Evolutionary conservation across 2,888 invertebrate genomes (phyloP).

Genomic region (Mimumesa dahlbomi): DNA sequence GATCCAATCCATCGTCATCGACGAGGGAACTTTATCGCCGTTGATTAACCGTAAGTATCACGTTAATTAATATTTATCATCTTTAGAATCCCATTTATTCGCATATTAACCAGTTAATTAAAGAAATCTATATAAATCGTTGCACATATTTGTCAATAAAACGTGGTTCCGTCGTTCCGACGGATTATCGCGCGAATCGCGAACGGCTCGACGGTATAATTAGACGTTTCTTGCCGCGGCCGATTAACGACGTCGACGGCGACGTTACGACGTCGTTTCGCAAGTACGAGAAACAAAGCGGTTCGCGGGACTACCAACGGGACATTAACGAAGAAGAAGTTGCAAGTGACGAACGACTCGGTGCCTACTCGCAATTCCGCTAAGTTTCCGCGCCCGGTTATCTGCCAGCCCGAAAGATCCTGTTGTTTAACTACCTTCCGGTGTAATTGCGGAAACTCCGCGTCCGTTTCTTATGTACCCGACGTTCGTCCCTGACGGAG

Average conservation of each 20-base stretch:
- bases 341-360: conserved; percentile 53
- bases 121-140: too few relatives aligned
- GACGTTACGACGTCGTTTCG: conserved; percentile 38
- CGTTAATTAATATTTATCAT: background rate
- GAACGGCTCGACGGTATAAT: conserved; percentile 18
- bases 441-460: conserved; percentile 41
- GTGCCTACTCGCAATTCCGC: conserved; percentile 36
- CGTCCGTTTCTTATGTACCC: conserved; percentile 13
- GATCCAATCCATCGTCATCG: background rate
- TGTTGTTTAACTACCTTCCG: conserved; percentile 44
- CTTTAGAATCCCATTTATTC: too few relatives aligned
- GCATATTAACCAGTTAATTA: too few relatives aligned
- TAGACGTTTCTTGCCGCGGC: conserved; percentile 29
- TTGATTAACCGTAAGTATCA: background rate
- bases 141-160: background rate
- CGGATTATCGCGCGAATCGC: conserved; percentile 1
- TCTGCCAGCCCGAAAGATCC: conserved; percentile 47
- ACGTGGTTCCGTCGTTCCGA: background rate
- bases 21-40: background rate
- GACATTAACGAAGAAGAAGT: conserved; percentile 51
- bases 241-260: conserved; percentile 36
- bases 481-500: background rate
- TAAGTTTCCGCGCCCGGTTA: conserved; percentile 54
- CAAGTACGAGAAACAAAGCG: conserved; percentile 29
- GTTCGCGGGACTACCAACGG: conserved; percentile 23